Evolutionary conservation across 2,888 invertebrate species (phyloP), one percentile per base, ranked within the genome.

Genomic region (Drosophila eohydei): DNA sequence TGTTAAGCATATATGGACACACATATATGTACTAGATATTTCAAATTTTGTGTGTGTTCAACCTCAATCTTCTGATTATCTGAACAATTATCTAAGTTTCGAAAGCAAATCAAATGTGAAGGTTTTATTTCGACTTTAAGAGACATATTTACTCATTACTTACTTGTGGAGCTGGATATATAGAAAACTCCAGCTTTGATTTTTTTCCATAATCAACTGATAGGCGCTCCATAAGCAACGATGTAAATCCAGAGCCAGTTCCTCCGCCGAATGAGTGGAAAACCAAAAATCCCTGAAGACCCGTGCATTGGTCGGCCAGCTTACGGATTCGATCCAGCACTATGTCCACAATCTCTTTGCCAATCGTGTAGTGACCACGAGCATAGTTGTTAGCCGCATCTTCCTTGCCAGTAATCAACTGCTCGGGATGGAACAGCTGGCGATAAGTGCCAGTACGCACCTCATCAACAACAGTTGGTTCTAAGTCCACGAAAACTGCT

Each of bases 351-450:
- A 98, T 96, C 92, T 98, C 97, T 89, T 96, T 96, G 80, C 98
- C 98, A 91, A 97, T 96, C 85, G 97, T 97, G 94, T 98, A 98
- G 93, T 97, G 97, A n/a, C 98, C 98, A 51, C 98, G 94, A 0
- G 98, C 98, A 86, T 98, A 98, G 94, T 98, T 98, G 93, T 98
- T 98, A 65, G 98, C 98, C 0, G 98, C 97, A 91, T 98, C 97
- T 92, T 97, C 97, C 92, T 98, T 97, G 72, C 98, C 98, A 55
- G 97, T 97, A 91, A 98, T 97, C 81, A 98, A 94, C 92, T 98
- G 98, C 91, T 98, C 97, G 0, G 98, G 98, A 91, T 98, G 98
- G 93, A 97, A 98, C 54, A 98, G 94, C 88, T 95, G 95, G 1
- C 96, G 95, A 93, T 98, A 98, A 0, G 96, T 95, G 73, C 97